Evolutionary conservation across 2,797 vertebrate species (phyloP).

Genomic region (Karalla daura): DNA sequence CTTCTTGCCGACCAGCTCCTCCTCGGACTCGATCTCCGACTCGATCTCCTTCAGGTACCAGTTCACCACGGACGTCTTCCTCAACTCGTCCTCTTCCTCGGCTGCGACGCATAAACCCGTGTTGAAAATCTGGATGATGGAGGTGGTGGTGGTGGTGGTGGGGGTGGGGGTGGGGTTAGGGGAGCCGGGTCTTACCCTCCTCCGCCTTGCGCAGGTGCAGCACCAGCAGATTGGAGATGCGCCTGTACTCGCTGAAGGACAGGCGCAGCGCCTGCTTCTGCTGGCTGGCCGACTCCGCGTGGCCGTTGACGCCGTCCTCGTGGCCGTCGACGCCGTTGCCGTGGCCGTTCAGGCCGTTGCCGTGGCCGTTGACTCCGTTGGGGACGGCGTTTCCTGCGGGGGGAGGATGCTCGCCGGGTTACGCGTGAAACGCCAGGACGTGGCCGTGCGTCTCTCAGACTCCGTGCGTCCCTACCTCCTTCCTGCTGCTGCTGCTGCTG

Average conservation of each 20-base stretch:
- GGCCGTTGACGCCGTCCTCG: constrained; percentile 77
- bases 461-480: constrained; percentile 52
- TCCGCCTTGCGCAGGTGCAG: constrained; percentile 92
- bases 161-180: not conserved
- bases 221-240: constrained; percentile 95
- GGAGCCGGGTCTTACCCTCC: constrained; percentile 82
- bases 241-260: constrained; percentile 92
- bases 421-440: no score
- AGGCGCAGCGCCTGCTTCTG: constrained; percentile 88
- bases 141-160: not conserved
- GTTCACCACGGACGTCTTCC: constrained; percentile 93
- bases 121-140: not conserved
- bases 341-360: constrained; percentile 72
- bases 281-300: constrained; percentile 69
- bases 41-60: constrained; percentile 99
- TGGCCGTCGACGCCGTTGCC: constrained; percentile 70
- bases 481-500: constrained; percentile 68
- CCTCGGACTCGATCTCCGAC: constrained; percentile 97
- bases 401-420: no score
- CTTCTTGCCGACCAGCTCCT: constrained; percentile 95
- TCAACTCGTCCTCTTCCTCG: constrained; percentile 92
- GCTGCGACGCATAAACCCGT: constrained; percentile 71
- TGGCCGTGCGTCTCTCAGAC: no score
- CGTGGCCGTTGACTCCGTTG: constrained; percentile 26
- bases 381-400: constrained; percentile 83